phyloP scores from a whole-genome alignment of 2,888 invertebrate species.

The Platynereis dumerilii region DNA sequence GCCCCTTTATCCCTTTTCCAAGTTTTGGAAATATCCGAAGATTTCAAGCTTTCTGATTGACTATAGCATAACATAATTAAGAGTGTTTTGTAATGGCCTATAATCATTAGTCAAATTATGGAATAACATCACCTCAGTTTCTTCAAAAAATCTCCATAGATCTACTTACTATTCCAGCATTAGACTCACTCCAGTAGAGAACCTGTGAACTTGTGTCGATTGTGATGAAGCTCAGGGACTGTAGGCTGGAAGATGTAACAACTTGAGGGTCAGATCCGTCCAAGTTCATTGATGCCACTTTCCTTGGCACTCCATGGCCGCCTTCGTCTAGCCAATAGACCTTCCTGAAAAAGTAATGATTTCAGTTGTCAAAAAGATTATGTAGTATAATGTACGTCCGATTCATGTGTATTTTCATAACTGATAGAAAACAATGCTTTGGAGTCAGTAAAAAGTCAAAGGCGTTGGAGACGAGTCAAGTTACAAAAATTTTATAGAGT shows the following conservation, averaged over 20 bases:
- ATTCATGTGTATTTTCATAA: neutral
- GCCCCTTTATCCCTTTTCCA: too few relatives aligned
- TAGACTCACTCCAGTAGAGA: slow-evolving; percentile 80
- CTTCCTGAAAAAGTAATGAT: slow-evolving; percentile 69
- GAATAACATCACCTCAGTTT: too few relatives aligned
- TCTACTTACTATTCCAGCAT: slow-evolving; percentile 60
- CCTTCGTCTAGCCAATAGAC: slow-evolving; percentile 97
- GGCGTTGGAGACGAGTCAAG: too few relatives aligned
- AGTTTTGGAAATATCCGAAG: too few relatives aligned
- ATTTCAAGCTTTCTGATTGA: too few relatives aligned
- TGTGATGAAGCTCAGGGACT: slow-evolving; percentile 80
- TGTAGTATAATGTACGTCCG: neutral
- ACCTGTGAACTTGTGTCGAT: slow-evolving; percentile 79
- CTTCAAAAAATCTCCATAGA: too few relatives aligned
- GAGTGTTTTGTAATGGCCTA: too few relatives aligned
- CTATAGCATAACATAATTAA: too few relatives aligned
- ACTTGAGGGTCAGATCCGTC: slow-evolving; percentile 84
- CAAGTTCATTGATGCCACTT: slow-evolving; percentile 86
- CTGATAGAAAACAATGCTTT: neutral
- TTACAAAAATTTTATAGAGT: too few relatives aligned
- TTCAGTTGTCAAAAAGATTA: neutral
- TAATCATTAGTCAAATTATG: too few relatives aligned
- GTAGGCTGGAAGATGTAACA: slow-evolving; percentile 70
- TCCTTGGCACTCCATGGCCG: slow-evolving; percentile 82
- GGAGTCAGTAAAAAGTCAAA: too few relatives aligned